phyloP scores from a whole-genome alignment of 2,113 vertebrate species.

The Bubalus kerabau region DNA sequence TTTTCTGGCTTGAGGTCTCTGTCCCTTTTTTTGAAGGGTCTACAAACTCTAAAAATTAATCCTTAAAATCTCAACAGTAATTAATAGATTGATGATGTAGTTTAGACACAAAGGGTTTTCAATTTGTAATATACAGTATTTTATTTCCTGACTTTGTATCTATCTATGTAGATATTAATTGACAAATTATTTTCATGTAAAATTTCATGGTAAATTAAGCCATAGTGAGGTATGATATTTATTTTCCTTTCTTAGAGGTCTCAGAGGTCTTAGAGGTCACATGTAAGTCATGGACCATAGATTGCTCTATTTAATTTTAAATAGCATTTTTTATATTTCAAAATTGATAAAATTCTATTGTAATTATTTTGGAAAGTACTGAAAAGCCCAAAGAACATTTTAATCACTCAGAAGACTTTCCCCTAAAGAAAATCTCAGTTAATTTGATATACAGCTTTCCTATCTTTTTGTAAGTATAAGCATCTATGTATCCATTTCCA shows the following conservation, averaged over 20 bases:
- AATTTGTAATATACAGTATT: neutral
- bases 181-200: conserved; percentile 11
- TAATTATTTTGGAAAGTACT: conserved; percentile 27
- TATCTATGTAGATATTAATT: neutral
- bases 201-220: conserved; percentile 6
- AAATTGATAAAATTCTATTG: neutral
- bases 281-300: neutral
- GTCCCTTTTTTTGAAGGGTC: conserved; percentile 1
- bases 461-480: neutral
- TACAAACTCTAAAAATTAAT: conserved; percentile 18
- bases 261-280: neutral
- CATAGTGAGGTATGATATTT: neutral
- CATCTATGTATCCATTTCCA: conserved; percentile 23
- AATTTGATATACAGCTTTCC: neutral
- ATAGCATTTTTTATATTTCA: conserved; percentile 6
- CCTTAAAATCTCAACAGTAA: conserved; percentile 18
- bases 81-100: neutral
- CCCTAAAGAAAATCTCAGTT: neutral
- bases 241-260: neutral
- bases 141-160: conserved; percentile 9
- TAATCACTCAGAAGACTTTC: neutral
- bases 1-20: neutral
- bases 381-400: conserved; percentile 5
- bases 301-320: conserved; percentile 42
- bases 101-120: conserved; percentile 23